Conservation (phyloP, 2,797 vertebrate species). For the Enteromius trimaculatus region DNA sequence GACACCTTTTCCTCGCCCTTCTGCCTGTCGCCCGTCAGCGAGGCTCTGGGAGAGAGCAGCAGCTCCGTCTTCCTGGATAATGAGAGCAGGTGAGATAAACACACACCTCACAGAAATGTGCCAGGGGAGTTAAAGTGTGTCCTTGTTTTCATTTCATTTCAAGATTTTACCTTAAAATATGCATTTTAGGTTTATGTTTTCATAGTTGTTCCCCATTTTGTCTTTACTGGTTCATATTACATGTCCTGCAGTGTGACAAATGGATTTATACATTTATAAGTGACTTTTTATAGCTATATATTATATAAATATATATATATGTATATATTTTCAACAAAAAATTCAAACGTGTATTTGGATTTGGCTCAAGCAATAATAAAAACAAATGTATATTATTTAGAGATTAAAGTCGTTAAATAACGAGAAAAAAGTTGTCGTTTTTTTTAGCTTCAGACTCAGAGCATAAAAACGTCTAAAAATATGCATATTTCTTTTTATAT, state of each 20-base stretch:
- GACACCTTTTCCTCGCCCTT: constrained; percentile 96
- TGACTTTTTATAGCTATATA: not conserved
- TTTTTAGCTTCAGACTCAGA: no score
- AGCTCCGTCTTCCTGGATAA: constrained; percentile 91
- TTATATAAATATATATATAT: no score
- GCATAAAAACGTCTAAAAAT: no score
- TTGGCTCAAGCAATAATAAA: no score
- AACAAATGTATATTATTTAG: no score
- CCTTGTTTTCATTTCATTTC: not conserved
- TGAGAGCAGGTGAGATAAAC: constrained; percentile 81
- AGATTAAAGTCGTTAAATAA: no score
- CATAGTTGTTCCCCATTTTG: not conserved
- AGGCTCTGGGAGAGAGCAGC: constrained; percentile 89
- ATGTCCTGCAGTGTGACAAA: not conserved
- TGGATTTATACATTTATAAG: not conserved
- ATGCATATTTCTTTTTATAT: no score
- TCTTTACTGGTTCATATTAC: not conserved
- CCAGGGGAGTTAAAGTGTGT: not conserved
- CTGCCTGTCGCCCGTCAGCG: constrained; percentile 93
- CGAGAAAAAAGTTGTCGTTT: no score
- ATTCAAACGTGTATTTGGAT: no score
- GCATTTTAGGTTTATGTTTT: not conserved
- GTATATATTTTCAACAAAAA: no score
- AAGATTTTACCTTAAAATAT: not conserved
- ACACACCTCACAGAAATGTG: not conserved